Conservation (phyloP, 2,113 vertebrate genomes). For the Sturnira hondurensis region DNA sequence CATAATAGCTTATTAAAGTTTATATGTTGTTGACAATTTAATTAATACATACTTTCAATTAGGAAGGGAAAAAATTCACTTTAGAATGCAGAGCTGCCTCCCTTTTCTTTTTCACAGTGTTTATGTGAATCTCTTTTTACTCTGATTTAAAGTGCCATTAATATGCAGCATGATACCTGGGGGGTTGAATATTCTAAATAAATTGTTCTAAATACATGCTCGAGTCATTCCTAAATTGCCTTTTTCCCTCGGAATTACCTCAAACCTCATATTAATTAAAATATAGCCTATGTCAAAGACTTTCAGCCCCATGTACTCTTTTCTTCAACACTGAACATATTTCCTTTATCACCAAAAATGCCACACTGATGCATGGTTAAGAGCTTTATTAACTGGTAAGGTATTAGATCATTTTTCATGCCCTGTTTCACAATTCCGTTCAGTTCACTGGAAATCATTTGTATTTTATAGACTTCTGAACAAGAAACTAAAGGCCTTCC, state of each 20-base stretch:
- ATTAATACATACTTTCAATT: background rate
- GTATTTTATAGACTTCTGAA: constrained; percentile 88
- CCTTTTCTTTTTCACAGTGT: background rate
- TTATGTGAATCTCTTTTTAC: background rate
- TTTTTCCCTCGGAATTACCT: background rate
- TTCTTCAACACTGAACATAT: background rate
- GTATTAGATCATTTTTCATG: background rate
- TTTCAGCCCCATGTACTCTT: background rate
- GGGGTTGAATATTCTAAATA: background rate
- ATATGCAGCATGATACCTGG: background rate
- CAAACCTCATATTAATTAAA: background rate
- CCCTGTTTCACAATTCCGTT: background rate
- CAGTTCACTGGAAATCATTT: constrained; percentile 43
- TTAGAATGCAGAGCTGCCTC: too few species aligned
- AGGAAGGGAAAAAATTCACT: background rate
- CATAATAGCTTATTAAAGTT: background rate
- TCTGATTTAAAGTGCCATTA: background rate
- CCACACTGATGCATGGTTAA: background rate
- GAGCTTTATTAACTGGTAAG: background rate
- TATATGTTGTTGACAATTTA: background rate
- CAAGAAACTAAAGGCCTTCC: constrained; percentile 98
- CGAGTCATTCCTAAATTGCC: background rate
- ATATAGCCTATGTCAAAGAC: background rate
- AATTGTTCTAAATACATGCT: background rate
- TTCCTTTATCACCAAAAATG: background rate